phyloP scores from a whole-genome alignment of 1,140 invertebrate genomes.

The Fopius arisanus region DNA sequence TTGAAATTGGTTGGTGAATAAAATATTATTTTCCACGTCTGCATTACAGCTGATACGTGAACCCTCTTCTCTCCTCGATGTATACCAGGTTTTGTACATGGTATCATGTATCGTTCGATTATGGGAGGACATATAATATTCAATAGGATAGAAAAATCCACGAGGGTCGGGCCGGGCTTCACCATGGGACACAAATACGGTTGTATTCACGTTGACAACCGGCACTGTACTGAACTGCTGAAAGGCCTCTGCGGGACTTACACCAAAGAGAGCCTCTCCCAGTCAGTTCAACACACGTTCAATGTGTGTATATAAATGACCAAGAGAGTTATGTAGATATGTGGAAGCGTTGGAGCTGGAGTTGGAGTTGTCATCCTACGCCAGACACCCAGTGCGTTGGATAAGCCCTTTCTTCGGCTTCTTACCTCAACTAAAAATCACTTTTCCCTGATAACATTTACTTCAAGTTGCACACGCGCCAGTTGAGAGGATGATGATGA shows the following conservation, averaged over 20 bases:
- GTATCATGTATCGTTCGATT: slow-evolving; percentile 22
- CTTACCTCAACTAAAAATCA: slow-evolving; percentile 27
- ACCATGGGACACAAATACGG: not conserved
- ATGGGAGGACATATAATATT: not conserved
- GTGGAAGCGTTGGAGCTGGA: slow-evolving; percentile 35
- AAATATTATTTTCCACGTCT: not conserved
- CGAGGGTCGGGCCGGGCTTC: not conserved
- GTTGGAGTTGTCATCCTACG: slow-evolving; percentile 52
- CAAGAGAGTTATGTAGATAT: slow-evolving; percentile 3
- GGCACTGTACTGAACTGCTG: slow-evolving; percentile 59
- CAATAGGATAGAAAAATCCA: not conserved
- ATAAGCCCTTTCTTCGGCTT: slow-evolving; percentile 50
- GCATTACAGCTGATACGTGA: not conserved
- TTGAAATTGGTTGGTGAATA: not conserved
- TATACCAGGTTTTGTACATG: not conserved
- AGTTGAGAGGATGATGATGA: not conserved
- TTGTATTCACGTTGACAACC: slow-evolving; percentile 51
- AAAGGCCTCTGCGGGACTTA: slow-evolving; percentile 25
- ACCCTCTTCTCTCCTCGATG: not conserved
- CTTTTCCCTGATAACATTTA: too few species aligned
- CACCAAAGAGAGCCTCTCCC: not conserved
- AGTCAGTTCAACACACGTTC: not conserved
- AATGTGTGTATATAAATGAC: slow-evolving; percentile 5
- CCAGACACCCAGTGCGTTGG: slow-evolving; percentile 50
- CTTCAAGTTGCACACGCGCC: not conserved